phyloP scores from a whole-genome alignment of 1,140 invertebrate genomes.

The Cotesia glomerata region DNA sequence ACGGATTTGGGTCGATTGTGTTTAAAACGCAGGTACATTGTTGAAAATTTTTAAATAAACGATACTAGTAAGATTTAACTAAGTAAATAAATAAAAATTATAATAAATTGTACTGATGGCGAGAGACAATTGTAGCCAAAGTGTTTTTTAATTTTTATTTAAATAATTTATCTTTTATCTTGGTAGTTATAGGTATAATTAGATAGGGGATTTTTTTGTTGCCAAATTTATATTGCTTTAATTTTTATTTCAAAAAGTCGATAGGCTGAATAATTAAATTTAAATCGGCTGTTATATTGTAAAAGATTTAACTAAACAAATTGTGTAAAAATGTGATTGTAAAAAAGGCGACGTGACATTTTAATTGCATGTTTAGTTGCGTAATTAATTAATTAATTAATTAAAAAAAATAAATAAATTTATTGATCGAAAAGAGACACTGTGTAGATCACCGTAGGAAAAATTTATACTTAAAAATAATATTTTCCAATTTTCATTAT shows the following conservation, averaged over 20 bases:
- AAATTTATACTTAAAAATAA: background rate
- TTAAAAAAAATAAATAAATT: background rate
- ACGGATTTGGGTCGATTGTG: conserved; percentile 14
- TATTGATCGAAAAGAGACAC: background rate
- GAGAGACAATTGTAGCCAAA: conserved; percentile 8
- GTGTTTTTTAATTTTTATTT: conserved; percentile 6
- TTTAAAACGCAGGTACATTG: conserved; percentile 9
- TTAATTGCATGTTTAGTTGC: background rate
- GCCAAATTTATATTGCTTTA: conserved; percentile 1
- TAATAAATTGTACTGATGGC: background rate
- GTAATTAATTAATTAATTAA: background rate
- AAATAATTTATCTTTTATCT: background rate
- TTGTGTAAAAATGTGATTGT: background rate
- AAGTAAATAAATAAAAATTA: background rate
- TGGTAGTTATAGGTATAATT: too few relatives aligned
- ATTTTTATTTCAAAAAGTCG: background rate
- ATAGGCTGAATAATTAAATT: background rate
- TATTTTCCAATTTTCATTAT: background rate
- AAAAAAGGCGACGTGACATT: background rate
- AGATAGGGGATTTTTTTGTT: conserved; percentile 4
- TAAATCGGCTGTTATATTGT: background rate
- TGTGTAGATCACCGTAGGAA: too few relatives aligned
- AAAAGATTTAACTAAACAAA: conserved; percentile 7
- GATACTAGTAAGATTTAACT: background rate
- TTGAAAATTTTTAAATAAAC: background rate